Evolutionary conservation across 2,888 invertebrate species (phyloP), one percentile per base, ranked within the genome.

Genomic region (Lydus trimaculatus): DNA sequence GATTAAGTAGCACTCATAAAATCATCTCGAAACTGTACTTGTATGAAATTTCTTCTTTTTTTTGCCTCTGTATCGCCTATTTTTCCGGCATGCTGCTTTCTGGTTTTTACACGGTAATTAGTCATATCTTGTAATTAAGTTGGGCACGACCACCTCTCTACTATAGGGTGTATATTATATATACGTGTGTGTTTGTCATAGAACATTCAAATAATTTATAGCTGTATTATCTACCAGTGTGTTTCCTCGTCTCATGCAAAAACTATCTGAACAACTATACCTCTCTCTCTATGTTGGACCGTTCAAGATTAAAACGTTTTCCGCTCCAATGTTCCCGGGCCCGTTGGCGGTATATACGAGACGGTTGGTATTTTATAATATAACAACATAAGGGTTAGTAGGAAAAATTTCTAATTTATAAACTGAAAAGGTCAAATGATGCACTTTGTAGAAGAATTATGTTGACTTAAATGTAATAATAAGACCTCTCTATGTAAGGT

Each of bases 101-200:
- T 64, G 59, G 39, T 72, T 71, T 71, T 71, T 70, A 65, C 69
- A 66, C 60, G 69, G 75, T 76, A 78, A 78, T 78, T 76, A 78
- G 76, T 78, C 76, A 78, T 78, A 77, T 74, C 75, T 78, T 68
- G 75, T 78, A 78, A 78, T 78, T 78, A 77, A 78, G 76, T 71
- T 73, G 65, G 71, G 68, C 72, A 69, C 58, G n/a, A 43, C 43
- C 43, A 43, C n/a, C 43, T 33, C 70, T 28, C 2, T 28, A 28
- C 4, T 56, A 56, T 56, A 25, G 25, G 23, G 25, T 56, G 25
- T 56, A 43, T 43, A 56, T 52, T 56, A 56, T 56, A 56, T 56
- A 25, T 25, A 56, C 20, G 25, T 71, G 71, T 71, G 70, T 71
- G 71, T 71, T 71, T 71, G 71, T 71, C 71, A 71, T 67, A 67